A percentile compares a stretch with the other conserved stretches of the same genome.
Conservation (phyloP, 2,113 vertebrate genomes). For the Neolamprologus toae region DNA sequence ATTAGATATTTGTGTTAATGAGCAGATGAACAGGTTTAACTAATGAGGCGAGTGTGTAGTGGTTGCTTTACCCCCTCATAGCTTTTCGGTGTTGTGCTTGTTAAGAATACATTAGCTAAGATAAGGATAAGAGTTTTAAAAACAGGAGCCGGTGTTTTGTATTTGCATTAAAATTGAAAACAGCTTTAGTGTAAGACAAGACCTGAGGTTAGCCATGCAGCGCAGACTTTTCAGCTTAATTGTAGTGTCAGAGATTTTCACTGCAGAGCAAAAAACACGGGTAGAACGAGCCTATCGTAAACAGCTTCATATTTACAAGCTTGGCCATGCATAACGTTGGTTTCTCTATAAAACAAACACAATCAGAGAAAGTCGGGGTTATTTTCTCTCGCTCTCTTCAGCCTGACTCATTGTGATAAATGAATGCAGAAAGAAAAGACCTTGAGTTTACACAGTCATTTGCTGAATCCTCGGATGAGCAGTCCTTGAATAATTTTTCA, state of each 20-base stretch:
- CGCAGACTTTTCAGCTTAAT: neutral
- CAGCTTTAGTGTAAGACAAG: neutral
- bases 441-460: neutral
- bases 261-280: neutral
- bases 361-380: neutral
- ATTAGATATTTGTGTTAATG: neutral
- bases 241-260: neutral
- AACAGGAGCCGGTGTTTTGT: neutral
- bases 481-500: neutral
- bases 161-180: neutral
- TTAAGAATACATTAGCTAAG: neutral
- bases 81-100: neutral
- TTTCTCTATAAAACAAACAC: constrained; percentile 32
- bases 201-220: neutral
- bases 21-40: neutral
- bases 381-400: neutral
- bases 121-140: neutral
- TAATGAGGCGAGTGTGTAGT: neutral
- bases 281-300: neutral
- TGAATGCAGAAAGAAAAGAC: constrained; percentile 3
- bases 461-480: neutral
- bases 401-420: constrained; percentile 19
- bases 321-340: constrained; percentile 10
- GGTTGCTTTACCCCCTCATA: neutral
- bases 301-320: constrained; percentile 8